phyloP scores from a whole-genome alignment of 1,140 invertebrate genomes.

The Acromyrmex echinatior region DNA sequence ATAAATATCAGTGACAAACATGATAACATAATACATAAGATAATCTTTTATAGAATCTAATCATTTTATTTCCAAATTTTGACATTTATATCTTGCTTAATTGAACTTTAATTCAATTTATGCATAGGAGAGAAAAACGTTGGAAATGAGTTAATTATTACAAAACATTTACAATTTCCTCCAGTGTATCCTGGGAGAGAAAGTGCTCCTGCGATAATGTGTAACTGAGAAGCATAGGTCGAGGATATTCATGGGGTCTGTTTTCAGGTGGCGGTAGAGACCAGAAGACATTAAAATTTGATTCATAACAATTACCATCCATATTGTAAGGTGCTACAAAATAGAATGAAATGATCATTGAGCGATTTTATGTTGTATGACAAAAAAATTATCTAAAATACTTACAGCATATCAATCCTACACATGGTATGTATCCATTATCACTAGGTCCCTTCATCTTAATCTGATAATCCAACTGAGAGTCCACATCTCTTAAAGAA shows the following conservation, averaged over 20 bases:
- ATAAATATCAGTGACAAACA: background rate
- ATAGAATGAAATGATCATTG: constrained; percentile 9
- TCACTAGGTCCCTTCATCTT: constrained; percentile 96
- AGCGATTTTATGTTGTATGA: background rate
- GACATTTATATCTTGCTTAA: background rate
- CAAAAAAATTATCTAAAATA: constrained; percentile 33
- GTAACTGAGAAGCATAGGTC: constrained; percentile 96
- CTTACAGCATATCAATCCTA: constrained; percentile 97
- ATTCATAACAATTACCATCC: constrained; percentile 92
- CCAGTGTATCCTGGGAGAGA: constrained; percentile 93
- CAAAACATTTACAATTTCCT: constrained; percentile 90
- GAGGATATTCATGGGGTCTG: constrained; percentile 95
- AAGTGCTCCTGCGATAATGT: constrained; percentile 94
- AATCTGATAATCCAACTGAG: constrained; percentile 97
- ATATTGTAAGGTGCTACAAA: constrained; percentile 94
- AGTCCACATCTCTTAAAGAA: constrained; percentile 95
- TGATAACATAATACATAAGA: background rate
- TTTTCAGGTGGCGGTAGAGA: constrained; percentile 97
- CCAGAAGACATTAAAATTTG: constrained; percentile 96
- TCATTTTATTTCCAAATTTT: background rate
- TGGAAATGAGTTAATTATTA: constrained; percentile 27
- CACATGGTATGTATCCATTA: constrained; percentile 96
- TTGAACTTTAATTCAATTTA: background rate
- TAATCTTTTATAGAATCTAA: background rate
- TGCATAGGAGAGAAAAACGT: background rate